phyloP scores from a whole-genome alignment of 2,888 invertebrate genomes.

The Leptopilina myrica region DNA sequence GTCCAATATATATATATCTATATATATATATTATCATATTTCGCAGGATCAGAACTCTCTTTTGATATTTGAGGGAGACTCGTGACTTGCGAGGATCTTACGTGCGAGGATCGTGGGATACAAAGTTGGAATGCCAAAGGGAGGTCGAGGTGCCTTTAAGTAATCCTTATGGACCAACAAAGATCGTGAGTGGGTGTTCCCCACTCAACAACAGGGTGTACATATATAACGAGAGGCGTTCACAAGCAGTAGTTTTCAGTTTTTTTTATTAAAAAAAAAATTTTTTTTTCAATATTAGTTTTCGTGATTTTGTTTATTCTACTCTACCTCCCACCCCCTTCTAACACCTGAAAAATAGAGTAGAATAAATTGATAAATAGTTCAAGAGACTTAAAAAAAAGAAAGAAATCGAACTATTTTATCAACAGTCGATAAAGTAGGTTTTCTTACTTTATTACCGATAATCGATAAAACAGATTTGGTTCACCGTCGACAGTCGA shows the following conservation, averaged over 20 bases:
- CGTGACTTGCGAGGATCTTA: conserved; percentile 36
- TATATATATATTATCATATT: conserved; percentile 13
- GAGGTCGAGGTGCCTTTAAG: conserved; percentile 39
- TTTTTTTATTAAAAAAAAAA: too few relatives aligned
- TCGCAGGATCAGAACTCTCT: conserved; percentile 35
- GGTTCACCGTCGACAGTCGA: too few relatives aligned
- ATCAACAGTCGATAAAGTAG: too few relatives aligned
- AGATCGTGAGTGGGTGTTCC: conserved; percentile 41
- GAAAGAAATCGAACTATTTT: too few relatives aligned
- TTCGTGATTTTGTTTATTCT: too few relatives aligned
- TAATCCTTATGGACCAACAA: conserved; percentile 36
- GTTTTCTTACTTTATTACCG: too few relatives aligned
- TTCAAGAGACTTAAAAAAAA: too few relatives aligned
- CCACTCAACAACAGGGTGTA: conserved; percentile 18
- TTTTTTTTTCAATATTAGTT: too few relatives aligned
- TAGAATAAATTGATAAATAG: too few relatives aligned
- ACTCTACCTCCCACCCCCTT: too few relatives aligned
- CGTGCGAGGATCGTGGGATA: conserved; percentile 41
- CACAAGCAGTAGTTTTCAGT: not conserved
- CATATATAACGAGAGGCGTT: conserved; percentile 21
- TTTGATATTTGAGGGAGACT: conserved; percentile 39
- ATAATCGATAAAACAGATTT: too few relatives aligned
- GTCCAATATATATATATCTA: not conserved
- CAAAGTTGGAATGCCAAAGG: conserved; percentile 32
- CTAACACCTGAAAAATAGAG: too few relatives aligned